These are phyloP conservation scores for Enteromius trimaculatus DNA, from an alignment of 2,797 vertebrate genomes.

Conservation along the genomic window DNA sequence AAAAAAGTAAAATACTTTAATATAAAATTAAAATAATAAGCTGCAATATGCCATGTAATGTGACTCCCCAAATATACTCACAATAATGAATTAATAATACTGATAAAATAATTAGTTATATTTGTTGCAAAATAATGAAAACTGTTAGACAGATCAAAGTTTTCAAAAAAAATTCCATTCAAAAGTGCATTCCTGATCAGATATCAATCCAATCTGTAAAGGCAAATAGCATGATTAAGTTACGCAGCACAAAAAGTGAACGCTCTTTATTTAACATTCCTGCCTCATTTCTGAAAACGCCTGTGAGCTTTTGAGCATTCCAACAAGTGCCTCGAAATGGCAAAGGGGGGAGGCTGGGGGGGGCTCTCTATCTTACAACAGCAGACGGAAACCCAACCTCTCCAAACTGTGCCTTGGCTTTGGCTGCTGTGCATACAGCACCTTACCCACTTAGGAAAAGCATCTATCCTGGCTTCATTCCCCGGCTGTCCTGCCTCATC, in stretches of 20 bases:
- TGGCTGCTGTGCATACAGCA: constrained; percentile 21
- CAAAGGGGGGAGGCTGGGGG: not conserved
- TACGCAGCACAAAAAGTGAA: not conserved
- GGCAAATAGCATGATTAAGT: not conserved
- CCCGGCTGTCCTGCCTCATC: constrained; percentile 6
- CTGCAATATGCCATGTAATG: not conserved
- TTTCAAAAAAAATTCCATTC: not conserved
- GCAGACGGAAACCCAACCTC: constrained; percentile 41
- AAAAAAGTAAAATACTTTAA: too few relatives aligned
- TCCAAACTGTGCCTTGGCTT: constrained; percentile 35
- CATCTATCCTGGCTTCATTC: constrained; percentile 16
- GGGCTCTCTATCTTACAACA: constrained; percentile 48
- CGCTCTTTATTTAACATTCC: constrained; percentile 29
- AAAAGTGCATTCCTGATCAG: not conserved
- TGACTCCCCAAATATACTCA: not conserved
- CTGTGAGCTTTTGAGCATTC: constrained; percentile 36
- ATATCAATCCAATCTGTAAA: not conserved
- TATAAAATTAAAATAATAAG: too few relatives aligned
- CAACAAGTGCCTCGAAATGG: constrained; percentile 41
- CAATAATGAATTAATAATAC: not conserved
- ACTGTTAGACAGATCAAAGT: not conserved
- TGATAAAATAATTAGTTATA: too few relatives aligned
- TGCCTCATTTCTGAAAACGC: constrained; percentile 43
- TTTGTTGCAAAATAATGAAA: not conserved
- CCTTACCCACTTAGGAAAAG: constrained; percentile 35